Base-by-base conservation (phyloP, 2,797 vertebrate genomes). In the Serranus cabrilla region DNA sequence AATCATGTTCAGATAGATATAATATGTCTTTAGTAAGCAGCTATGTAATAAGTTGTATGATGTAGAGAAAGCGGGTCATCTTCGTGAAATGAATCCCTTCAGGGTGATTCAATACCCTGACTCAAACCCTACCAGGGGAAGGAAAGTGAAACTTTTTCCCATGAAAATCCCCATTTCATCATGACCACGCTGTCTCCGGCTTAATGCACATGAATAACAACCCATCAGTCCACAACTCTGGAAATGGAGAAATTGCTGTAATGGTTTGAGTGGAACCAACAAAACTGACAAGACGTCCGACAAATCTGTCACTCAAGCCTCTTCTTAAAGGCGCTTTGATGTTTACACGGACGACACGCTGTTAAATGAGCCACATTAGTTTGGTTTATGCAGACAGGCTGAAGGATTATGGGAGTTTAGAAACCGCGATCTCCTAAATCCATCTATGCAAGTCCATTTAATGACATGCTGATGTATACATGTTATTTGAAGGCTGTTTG, bases 361-460 rank as follows among this genome's bases (percentile, higher is more conserved):
- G 76, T 78, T 74, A 88, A 90, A 84, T 81, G 74, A 88, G 67
- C 42, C 69, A 83, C 87, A 90, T 89, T 80, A 88, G 70, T 70
- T 71, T 63, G 77, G 61, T 47, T 90, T 78, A 82, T 75, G 76
- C 82, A 42, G 70, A 74, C 72, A 56, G 49, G 60, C 64, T 77
- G 71, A 54, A 74, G 86, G 90, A 90, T 92, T 88, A 89, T 76
- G 55, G 39, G 73, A 85, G 62, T 81, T 80, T 76, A 87, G 81
- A 65, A 5, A 71, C 62, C 20, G 18, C 67, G 50, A 82, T 87
- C 81, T 78, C 69, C 73, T 76, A 81, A 42, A 45, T 87, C 58
- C 81, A 84, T 90, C 72, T 65, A 23, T 69, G 71, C 52, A 25
- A 13, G 55, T 47, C 74, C 25, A 31, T 65, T 84, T 76, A 69